phyloP scores from a whole-genome alignment of 2,888 invertebrate genomes.

The Diachrysia chrysitis region DNA sequence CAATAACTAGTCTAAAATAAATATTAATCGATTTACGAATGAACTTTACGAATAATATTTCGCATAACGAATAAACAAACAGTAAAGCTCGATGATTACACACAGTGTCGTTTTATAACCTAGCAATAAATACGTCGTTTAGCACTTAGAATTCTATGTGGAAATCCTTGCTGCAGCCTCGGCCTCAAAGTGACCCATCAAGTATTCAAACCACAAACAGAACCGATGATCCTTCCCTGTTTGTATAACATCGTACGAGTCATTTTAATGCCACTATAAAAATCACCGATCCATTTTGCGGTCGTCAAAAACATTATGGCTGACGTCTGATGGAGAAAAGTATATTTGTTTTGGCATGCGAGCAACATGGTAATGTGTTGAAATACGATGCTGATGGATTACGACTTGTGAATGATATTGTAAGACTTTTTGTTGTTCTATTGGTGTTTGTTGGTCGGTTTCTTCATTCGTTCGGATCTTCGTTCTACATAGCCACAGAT shows the following conservation, averaged over 20 bases:
- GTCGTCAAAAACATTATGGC: slow-evolving; percentile 53
- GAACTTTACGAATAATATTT: not conserved
- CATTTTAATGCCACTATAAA: slow-evolving; percentile 51
- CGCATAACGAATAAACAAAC: not conserved
- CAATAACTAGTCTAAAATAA: not conserved
- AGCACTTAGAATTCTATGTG: slow-evolving; percentile 47
- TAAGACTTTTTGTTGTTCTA: slow-evolving; percentile 39
- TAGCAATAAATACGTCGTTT: slow-evolving; percentile 40
- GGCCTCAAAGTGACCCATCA: slow-evolving; percentile 50
- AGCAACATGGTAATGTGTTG: slow-evolving; percentile 64
- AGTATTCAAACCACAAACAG: slow-evolving; percentile 48
- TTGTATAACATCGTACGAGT: slow-evolving; percentile 47
- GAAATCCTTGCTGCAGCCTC: slow-evolving; percentile 50
- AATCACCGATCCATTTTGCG: slow-evolving; percentile 51
- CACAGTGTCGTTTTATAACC: slow-evolving; percentile 23
- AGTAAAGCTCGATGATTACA: slow-evolving; percentile 28
- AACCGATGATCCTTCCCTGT: slow-evolving; percentile 42
- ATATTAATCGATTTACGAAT: slow-evolving; percentile 5
- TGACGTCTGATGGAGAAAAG: slow-evolving; percentile 59
- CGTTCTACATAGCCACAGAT: not conserved
- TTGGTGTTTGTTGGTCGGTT: slow-evolving; percentile 27
- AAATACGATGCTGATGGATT: slow-evolving; percentile 61
- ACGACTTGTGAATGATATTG: slow-evolving; percentile 44
- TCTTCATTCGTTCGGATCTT: too few relatives aligned
- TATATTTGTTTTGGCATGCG: slow-evolving; percentile 69